Percentiles rank a stretch among this genome's conserved stretches.
Conservation (phyloP, 64 coral and sea anemone species). For the Stylophora pistillata region DNA sequence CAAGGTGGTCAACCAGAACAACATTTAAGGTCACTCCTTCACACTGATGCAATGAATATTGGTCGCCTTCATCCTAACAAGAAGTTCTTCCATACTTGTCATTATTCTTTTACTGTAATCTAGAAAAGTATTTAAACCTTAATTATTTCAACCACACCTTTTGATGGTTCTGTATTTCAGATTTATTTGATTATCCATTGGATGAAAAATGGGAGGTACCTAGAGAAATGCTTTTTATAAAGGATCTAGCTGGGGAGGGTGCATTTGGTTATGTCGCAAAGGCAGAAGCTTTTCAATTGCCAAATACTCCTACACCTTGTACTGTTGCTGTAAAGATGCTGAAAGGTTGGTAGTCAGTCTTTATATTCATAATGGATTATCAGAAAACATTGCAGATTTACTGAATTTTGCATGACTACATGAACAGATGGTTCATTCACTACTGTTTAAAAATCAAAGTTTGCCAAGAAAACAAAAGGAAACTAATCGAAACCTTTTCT, state of each 20-base stretch:
- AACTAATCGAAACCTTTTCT: no score
- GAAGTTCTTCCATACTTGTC: background rate
- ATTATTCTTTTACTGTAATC: background rate
- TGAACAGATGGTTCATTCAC: no score
- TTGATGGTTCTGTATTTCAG: conserved; percentile 20
- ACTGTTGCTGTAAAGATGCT: conserved; percentile 95
- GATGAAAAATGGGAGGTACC: conserved; percentile 92
- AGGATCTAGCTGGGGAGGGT: conserved; percentile 86
- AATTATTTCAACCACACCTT: background rate
- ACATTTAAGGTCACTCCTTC: no score
- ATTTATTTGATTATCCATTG: conserved; percentile 63
- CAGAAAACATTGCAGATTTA: background rate
- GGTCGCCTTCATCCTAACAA: no score
- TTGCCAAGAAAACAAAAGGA: no score
- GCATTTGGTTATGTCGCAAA: conserved; percentile 95
- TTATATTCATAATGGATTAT: background rate
- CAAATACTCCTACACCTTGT: conserved; percentile 37
- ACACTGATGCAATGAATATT: no score
- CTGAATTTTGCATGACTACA: no score
- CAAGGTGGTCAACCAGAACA: no score
- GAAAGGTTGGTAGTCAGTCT: conserved; percentile 62
- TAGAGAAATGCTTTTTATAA: conserved; percentile 53
- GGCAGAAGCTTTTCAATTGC: conserved; percentile 60
- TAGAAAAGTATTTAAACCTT: background rate
- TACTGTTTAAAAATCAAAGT: no score